Conservation (phyloP, 2,888 invertebrate genomes). For the Mesorhabditis spiculigera region DNA sequence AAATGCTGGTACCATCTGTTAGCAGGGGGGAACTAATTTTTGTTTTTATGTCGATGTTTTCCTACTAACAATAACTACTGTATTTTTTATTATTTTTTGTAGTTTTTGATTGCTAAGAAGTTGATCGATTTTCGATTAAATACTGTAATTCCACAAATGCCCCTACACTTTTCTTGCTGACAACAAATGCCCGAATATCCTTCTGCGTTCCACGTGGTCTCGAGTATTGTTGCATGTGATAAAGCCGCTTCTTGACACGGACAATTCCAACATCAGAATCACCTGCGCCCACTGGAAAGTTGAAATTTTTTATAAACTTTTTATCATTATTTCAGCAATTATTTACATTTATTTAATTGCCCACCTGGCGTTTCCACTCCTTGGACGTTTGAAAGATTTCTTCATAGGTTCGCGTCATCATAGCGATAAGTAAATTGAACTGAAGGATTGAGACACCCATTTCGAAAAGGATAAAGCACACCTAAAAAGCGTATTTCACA, state of each 20-base stretch:
- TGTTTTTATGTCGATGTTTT: too few species aligned
- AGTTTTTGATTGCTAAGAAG: too few species aligned
- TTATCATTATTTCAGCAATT: too few species aligned
- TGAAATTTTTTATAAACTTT: not conserved
- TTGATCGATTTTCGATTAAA: too few species aligned
- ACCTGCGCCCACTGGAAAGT: conserved; percentile 85
- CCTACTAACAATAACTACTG: too few species aligned
- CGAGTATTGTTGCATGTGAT: conserved; percentile 83
- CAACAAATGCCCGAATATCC: conserved; percentile 51
- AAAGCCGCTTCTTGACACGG: conserved; percentile 80
- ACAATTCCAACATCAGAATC: conserved; percentile 90
- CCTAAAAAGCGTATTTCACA: conserved; percentile 9
- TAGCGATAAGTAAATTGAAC: conserved; percentile 96
- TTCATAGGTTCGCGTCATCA: conserved; percentile 99
- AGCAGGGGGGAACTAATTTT: too few species aligned
- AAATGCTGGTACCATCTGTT: too few species aligned
- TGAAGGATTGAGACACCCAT: conserved; percentile 87
- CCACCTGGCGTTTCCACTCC: conserved; percentile 76
- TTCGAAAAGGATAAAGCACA: conserved; percentile 84
- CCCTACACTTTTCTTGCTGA: conserved; percentile 32
- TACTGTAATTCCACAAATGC: too few species aligned
- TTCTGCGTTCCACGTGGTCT: conserved; percentile 70
- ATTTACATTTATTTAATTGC: not conserved
- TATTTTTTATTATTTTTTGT: too few species aligned
- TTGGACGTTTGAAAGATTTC: conserved; percentile 93